Base-by-base conservation (phyloP, 2,888 invertebrate species). In the Eupithecia dodoneata region DNA sequence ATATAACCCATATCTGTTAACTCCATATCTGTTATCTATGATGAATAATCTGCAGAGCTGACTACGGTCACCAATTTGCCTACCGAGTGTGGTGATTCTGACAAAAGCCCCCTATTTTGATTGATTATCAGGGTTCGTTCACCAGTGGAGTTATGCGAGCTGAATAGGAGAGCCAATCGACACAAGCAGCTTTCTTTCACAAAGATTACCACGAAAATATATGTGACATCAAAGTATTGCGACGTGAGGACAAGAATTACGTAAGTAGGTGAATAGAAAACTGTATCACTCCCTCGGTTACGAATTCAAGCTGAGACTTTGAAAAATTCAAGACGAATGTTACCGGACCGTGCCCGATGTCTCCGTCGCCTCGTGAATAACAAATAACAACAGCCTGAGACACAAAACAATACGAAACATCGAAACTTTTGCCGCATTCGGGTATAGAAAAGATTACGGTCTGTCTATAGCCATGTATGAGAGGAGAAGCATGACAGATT, bases 281-380 rank as follows among this genome's bases (percentile, higher is more conserved):
- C 74, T 75, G 71, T 77, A 74, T 71, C 74, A 69, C 71, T 75
- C 71, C 71, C 77, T 72, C 71, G 75, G 76, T 77, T 77, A 80
- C 79, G 81, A 80, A 84, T 84, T 83, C 82, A 78, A 82, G 81
- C 75, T 74, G 49, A 76, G 80, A 83, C 80, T 81, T 80, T 83
- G 82, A 83, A 83, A 85, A 82, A 85, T 83, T 84, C 81, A 83
- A 83, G 83, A 84, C 78, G 78, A 82, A 84, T 83, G 83, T 83
- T 81, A 73, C 83, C 81, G 83, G 83, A 80, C 82, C 83, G 82
- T 79, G 78, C 80, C 79, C 80, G 82, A 82, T 81, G 81, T 82
- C 73, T 82, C 80, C 75, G 78, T 75, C 82, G 81, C 81, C 83
- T 74, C 76, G 79, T 85, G 85, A 87, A 85, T 87, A 86, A 85